Evolutionary conservation across 1,140 invertebrate species (phyloP).

Genomic region (Meloidogyne exigua): DNA sequence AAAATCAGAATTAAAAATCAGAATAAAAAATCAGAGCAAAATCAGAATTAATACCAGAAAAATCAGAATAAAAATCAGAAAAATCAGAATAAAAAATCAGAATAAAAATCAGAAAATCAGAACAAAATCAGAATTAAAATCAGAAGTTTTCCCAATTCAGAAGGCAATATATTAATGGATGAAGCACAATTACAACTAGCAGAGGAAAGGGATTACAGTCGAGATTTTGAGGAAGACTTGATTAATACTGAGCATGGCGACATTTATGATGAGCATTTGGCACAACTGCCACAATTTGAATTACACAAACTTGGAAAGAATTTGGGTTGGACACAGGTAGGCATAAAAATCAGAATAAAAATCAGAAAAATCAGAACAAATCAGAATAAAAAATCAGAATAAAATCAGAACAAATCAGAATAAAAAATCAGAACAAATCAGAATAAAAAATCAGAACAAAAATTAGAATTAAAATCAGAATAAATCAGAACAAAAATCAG

Average conservation of each 20-base stretch:
- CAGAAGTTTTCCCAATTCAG: background rate
- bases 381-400: background rate
- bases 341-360: background rate
- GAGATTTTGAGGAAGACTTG: constrained; percentile 23
- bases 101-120: no score
- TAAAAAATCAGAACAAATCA: no score
- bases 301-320: constrained; percentile 10
- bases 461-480: background rate
- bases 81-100: background rate
- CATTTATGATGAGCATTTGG: constrained; percentile 19
- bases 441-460: background rate
- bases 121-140: background rate
- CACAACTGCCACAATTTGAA: constrained; percentile 12
- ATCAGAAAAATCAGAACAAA: background rate
- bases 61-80: no score
- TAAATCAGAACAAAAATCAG: background rate
- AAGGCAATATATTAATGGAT: background rate
- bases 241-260: constrained; percentile 12
- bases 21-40: background rate
- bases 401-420: background rate
- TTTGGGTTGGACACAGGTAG: constrained; percentile 4
- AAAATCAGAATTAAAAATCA: background rate
- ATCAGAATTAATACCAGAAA: background rate
- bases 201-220: constrained; percentile 1
- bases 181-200: constrained; percentile 14